These are phyloP conservation scores for Mola mola DNA, from an alignment of 2,113 vertebrate genomes.

Conservation along the genomic window DNA sequence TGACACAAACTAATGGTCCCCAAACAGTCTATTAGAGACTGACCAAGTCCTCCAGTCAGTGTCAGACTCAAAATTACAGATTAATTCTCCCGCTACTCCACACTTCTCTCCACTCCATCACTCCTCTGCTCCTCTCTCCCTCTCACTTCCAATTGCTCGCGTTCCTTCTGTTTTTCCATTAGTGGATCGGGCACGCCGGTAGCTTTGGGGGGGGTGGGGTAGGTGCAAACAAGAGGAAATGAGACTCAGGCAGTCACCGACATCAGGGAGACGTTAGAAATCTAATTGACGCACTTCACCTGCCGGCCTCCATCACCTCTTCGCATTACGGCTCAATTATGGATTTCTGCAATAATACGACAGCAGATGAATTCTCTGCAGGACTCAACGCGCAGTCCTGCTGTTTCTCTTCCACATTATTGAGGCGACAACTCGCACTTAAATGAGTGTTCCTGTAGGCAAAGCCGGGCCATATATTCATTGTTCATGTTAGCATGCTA, in stretches of 20 bases:
- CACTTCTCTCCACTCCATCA: neutral
- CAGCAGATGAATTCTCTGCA: constrained; percentile 16
- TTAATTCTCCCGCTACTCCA: neutral
- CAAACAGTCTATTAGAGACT: constrained; percentile 54
- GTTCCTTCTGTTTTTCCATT: constrained; percentile 36
- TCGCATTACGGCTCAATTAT: constrained; percentile 27
- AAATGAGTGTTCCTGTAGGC: constrained; percentile 3
- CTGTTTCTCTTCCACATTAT: constrained; percentile 17
- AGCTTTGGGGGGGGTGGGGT: constrained; percentile 1
- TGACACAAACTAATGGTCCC: constrained; percentile 20
- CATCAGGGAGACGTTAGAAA: neutral
- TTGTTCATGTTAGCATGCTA: no score
- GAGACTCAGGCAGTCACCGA: constrained; percentile 48
- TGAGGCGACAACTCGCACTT: constrained; percentile 29
- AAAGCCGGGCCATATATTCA: neutral
- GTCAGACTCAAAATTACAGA: constrained; percentile 53
- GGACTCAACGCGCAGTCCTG: neutral
- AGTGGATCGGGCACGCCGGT: constrained; percentile 27
- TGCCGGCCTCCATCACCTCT: constrained; percentile 16
- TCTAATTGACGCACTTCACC: constrained; percentile 7
- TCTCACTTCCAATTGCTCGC: neutral
- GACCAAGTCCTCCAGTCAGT: constrained; percentile 46
- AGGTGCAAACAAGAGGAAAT: constrained; percentile 42
- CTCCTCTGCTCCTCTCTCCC: neutral
- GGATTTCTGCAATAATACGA: constrained; percentile 45